Base-by-base conservation (phyloP, 2,113 vertebrate species). In the Podilymbus podiceps region DNA sequence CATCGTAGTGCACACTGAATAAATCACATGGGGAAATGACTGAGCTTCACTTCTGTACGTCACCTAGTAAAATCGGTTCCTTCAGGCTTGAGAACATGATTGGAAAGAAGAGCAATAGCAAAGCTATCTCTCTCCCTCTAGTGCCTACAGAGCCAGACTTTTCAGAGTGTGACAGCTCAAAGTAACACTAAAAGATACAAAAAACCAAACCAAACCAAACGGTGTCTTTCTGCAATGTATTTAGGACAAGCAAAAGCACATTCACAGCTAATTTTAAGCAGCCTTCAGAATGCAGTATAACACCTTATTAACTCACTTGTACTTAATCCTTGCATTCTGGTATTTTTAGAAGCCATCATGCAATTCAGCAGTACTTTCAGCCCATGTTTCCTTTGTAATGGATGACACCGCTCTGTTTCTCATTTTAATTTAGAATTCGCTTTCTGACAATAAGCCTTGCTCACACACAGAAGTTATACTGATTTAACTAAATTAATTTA, bases 181-280 rank as follows among this genome's bases (percentile, higher is more conserved):
- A 94, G 78, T 18, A 80, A 63, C 35, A 35, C 53, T 73, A 62
- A 78, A 11, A 81, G 15, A 53, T 72, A 49, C 14, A 46, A 69
- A 49, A 77, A 42, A 27, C 44, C 44, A 42, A 52, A 35, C 44
- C 44, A 38, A 38, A 38, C 38, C 16, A 38, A 42, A 3, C 1
- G 8, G 11, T 58, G 16, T 79, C 28, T 78, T 89, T 96, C 66
- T 91, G 44, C 50, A 59, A 5, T 66, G 44, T 93, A 94, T 95
- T 95, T 91, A 83, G 77, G 89, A 85, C 91, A 93, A 96, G 81
- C 21, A 85, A 92, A 97, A 91, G 38, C 60, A 82, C 50, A 85
- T 85, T 94, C 55, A 72, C 73, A 89, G 76, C 83, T 96, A 81
- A 95, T 96, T 95, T 96, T 90, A 88, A 97, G 89, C 84, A 95